Conservation (phyloP, 2,888 invertebrate species). For the Taenaris catops region DNA sequence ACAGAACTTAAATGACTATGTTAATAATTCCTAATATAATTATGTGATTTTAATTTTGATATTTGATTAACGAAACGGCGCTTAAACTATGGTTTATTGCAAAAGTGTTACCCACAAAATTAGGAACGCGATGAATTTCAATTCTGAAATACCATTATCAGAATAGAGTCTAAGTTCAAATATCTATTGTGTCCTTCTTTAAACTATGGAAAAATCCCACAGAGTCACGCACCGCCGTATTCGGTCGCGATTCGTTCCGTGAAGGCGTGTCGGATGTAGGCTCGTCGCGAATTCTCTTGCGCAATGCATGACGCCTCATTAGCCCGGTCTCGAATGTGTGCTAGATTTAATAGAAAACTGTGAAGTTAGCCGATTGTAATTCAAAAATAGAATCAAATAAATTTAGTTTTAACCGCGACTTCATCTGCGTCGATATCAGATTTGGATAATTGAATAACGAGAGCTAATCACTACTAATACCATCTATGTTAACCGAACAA, state of each 20-base stretch:
- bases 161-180: neutral
- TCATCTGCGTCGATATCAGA: too few species aligned
- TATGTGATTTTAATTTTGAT: too few species aligned
- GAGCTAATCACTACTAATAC: too few species aligned
- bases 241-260: constrained; percentile 64
- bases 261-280: constrained; percentile 57
- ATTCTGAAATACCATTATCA: neutral
- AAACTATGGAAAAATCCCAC: constrained; percentile 37
- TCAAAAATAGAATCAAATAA: too few species aligned
- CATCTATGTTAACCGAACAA: too few species aligned
- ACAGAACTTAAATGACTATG: too few species aligned
- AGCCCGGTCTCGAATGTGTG: constrained; percentile 59
- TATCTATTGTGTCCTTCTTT: constrained; percentile 1
- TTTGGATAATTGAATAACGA: too few species aligned
- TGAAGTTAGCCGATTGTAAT: neutral
- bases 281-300: constrained; percentile 49
- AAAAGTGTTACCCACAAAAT: too few species aligned
- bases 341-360: constrained; percentile 8
- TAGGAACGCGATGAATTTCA: constrained; percentile 37
- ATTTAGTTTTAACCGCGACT: too few species aligned
- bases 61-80: too few species aligned
- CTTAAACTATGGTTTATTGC: too few species aligned
- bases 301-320: constrained; percentile 62
- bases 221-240: constrained; percentile 54
- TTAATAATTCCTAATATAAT: too few species aligned